Percentiles rank a stretch among this genome's conserved stretches.
These are phyloP conservation scores for Machimus atricapillus DNA, from an alignment of 2,888 invertebrate species.

Conservation along the genomic window DNA sequence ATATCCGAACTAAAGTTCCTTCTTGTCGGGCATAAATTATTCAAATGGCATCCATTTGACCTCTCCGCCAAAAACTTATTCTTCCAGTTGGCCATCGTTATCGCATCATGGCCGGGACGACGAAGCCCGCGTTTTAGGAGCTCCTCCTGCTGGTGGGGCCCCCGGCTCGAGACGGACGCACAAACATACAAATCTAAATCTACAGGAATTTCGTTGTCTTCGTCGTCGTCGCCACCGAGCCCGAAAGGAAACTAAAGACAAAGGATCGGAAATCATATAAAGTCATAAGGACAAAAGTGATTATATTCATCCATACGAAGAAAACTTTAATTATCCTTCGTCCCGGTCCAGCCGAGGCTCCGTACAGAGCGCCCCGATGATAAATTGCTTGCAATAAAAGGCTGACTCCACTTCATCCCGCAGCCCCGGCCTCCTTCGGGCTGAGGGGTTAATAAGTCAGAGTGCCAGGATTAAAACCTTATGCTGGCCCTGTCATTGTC, in stretches of 20 bases:
- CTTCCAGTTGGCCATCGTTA: conserved; percentile 35
- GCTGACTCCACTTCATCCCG: conserved; percentile 10
- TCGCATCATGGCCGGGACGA: not conserved
- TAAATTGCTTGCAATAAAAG: conserved; percentile 39
- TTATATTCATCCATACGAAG: conserved; percentile 38
- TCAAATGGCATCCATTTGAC: conserved; percentile 35
- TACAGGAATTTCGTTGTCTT: not conserved
- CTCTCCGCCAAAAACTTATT: conserved; percentile 22
- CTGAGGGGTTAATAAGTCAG: conserved; percentile 35
- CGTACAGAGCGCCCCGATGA: conserved; percentile 16
- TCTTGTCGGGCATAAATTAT: conserved; percentile 32
- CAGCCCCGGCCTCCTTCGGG: not conserved
- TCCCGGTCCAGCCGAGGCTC: not conserved
- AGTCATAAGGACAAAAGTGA: conserved; percentile 49
- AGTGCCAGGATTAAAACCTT: conserved; percentile 33
- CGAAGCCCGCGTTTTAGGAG: not conserved
- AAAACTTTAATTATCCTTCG: conserved; percentile 36
- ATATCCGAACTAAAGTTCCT: not conserved
- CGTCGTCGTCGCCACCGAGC: not conserved
- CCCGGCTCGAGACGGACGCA: not conserved
- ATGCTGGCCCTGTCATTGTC: conserved; percentile 29
- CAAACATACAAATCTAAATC: not conserved
- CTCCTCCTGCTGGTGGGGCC: not conserved
- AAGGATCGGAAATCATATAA: conserved; percentile 50
- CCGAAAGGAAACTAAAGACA: conserved; percentile 48